A percentile compares a stretch with the other conserved stretches of the same genome.
Evolutionary conservation across 2,113 vertebrate genomes (phyloP).

Genomic region (Cinclus mexicanus): DNA sequence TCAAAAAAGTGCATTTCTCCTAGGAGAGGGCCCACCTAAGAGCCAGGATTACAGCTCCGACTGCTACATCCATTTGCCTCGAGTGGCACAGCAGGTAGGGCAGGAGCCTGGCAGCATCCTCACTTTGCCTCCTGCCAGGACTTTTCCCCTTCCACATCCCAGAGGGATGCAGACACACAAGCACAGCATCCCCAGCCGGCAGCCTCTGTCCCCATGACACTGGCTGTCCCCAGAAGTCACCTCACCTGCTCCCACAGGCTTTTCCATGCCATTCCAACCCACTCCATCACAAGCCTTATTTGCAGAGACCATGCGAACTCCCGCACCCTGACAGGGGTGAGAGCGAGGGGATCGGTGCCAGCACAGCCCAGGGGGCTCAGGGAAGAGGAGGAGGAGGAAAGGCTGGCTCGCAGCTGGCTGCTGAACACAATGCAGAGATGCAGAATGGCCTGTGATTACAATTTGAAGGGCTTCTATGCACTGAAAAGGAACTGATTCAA

Average conservation of each 20-base stretch:
- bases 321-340: background rate
- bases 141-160: accelerated
- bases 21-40: background rate
- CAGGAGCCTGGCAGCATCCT: background rate
- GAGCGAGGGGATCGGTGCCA: background rate
- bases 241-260: background rate
- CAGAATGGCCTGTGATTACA: constrained; percentile 71
- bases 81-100: background rate
- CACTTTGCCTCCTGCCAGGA: background rate
- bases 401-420: constrained; percentile 32
- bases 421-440: constrained; percentile 15
- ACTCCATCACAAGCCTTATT: background rate
- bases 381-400: background rate
- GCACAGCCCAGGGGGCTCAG: background rate
- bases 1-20: accelerated
- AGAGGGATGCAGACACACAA: background rate
- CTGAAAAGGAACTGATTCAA: constrained; percentile 77
- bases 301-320: background rate
- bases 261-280: background rate
- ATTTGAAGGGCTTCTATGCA: constrained; percentile 66
- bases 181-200: background rate
- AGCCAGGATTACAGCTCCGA: background rate
- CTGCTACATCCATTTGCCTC: accelerated
- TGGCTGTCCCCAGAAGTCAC: background rate
- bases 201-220: background rate